Percentiles rank a stretch among this genome's conserved stretches.
phyloP scores from a whole-genome alignment of 2,113 vertebrate species.

The Apeltes quadracus region DNA sequence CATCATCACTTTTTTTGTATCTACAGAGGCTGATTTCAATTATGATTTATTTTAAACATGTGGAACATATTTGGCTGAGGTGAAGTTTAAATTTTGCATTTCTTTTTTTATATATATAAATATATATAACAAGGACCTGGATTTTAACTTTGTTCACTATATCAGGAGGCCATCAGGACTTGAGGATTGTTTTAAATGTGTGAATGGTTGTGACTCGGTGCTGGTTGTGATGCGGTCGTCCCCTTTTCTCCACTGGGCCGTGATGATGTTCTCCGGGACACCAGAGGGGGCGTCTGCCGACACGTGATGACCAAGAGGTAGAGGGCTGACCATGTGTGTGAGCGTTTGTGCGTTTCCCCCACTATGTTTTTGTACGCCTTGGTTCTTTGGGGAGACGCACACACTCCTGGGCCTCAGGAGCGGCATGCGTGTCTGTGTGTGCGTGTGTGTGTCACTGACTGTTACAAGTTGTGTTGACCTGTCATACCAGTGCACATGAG shows the following conservation, averaged over 20 bases:
- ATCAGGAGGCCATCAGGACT: slow-evolving; percentile 43
- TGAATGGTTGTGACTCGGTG: slow-evolving; percentile 43
- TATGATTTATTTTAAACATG: slow-evolving; percentile 31
- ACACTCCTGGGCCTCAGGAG: slow-evolving; percentile 47
- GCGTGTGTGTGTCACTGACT: slow-evolving; percentile 36
- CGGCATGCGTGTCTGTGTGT: background rate
- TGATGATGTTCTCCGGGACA: slow-evolving; percentile 77
- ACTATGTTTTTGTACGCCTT: slow-evolving; percentile 56
- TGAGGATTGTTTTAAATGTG: slow-evolving; percentile 48
- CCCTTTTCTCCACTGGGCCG: slow-evolving; percentile 37
- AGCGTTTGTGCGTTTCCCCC: slow-evolving; percentile 19
- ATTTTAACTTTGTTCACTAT: slow-evolving; percentile 29
- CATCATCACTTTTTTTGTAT: slow-evolving; percentile 23
- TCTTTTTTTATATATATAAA: slow-evolving; percentile 5
- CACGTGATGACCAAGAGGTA: slow-evolving; percentile 41
- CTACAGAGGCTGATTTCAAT: slow-evolving; percentile 42
- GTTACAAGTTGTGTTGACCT: slow-evolving; percentile 78
- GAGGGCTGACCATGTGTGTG: slow-evolving; percentile 31
- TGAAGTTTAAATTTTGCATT: background rate
- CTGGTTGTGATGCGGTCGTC: slow-evolving; percentile 25
- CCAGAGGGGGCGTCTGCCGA: slow-evolving; percentile 39
- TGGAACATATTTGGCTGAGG: slow-evolving; percentile 31
- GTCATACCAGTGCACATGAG: slow-evolving; percentile 66
- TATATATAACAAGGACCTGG: slow-evolving; percentile 30
- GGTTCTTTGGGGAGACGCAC: slow-evolving; percentile 64